Evolutionary conservation across 2,888 invertebrate species (phyloP).

Genomic region (Habroteleia sp.): DNA sequence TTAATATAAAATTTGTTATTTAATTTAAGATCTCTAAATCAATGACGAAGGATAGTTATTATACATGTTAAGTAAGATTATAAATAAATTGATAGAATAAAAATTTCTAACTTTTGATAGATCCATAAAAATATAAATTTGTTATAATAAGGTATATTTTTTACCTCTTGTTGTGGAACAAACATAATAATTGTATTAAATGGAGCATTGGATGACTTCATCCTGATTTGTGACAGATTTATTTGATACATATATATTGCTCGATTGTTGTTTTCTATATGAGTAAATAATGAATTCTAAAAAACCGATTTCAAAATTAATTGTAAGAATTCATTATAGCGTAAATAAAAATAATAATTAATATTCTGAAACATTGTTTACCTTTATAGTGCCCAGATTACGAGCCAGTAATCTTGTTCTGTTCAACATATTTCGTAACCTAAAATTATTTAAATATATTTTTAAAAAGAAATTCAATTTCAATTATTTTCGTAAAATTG

Average conservation of each 20-base stretch:
- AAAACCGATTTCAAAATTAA: slow-evolving; percentile 24
- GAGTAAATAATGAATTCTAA: slow-evolving; percentile 64
- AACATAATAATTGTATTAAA: slow-evolving; percentile 97
- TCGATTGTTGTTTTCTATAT: slow-evolving; percentile 60
- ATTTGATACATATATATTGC: slow-evolving; percentile 58
- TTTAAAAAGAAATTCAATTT: no score
- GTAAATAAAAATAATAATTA: not conserved
- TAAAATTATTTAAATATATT: no score
- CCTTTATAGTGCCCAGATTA: slow-evolving; percentile 69
- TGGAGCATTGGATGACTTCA: slow-evolving; percentile 86
- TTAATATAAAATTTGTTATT: no score
- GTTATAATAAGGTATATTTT: no score
- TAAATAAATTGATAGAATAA: no score
- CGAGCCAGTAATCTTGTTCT: slow-evolving; percentile 68
- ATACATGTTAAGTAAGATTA: no score
- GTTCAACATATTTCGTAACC: slow-evolving; percentile 57
- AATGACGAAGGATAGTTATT: no score
- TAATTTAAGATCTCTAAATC: no score
- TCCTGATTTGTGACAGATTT: slow-evolving; percentile 70
- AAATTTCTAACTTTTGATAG: no score
- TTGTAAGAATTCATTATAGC: not conserved
- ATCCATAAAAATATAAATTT: no score
- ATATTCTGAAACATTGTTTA: no score
- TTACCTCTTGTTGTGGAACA: slow-evolving; percentile 99
- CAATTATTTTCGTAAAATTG: no score